These are phyloP conservation scores for Scopus umbretta DNA, from an alignment of 2,113 vertebrate species.

Conservation along the genomic window DNA sequence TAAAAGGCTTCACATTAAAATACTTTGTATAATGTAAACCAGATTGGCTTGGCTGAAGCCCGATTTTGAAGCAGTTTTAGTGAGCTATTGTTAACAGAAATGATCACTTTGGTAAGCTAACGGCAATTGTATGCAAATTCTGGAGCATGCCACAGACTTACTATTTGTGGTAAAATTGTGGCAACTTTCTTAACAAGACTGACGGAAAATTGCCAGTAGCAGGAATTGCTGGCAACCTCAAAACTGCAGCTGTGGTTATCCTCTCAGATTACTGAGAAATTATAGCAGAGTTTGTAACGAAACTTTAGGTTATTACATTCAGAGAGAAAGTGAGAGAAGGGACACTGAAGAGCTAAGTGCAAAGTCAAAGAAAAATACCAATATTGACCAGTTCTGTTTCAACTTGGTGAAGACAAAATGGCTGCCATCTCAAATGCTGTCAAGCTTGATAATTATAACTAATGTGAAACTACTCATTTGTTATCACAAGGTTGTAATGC, in stretches of 20 bases:
- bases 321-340: slow-evolving; percentile 18
- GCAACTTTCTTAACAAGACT: slow-evolving; percentile 59
- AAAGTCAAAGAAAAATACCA: neutral
- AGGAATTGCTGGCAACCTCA: slow-evolving; percentile 67
- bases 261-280: slow-evolving; percentile 70
- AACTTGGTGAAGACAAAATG: neutral
- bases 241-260: slow-evolving; percentile 67
- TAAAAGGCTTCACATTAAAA: slow-evolving; percentile 48
- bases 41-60: slow-evolving; percentile 30
- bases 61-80: neutral
- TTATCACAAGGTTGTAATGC: neutral
- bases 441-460: neutral
- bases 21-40: slow-evolving; percentile 41
- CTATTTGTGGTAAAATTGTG: slow-evolving; percentile 69
- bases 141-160: slow-evolving; percentile 57
- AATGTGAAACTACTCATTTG: neutral
- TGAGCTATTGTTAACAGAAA: slow-evolving; percentile 61
- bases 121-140: slow-evolving; percentile 69
- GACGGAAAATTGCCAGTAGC: slow-evolving; percentile 68
- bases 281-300: slow-evolving; percentile 53
- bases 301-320: slow-evolving; percentile 43
- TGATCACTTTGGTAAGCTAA: slow-evolving; percentile 41
- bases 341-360: neutral
- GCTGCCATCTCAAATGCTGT: neutral
- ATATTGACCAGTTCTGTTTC: neutral